Evolutionary conservation across 2,797 vertebrate species (phyloP).

Genomic region (Mus caroli): DNA sequence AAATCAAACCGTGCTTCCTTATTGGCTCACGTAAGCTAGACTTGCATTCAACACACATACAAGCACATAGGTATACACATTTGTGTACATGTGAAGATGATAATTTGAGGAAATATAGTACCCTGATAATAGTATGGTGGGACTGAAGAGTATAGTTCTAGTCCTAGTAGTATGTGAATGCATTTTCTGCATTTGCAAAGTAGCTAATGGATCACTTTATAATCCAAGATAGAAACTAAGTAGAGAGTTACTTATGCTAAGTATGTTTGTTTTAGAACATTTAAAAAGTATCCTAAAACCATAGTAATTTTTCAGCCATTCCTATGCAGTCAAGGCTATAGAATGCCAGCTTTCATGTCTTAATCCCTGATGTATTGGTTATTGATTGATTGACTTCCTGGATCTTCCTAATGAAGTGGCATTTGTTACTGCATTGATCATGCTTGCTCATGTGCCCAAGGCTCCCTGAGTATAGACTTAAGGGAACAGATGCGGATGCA

Average conservation of each 20-base stretch:
- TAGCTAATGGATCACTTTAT: neutral
- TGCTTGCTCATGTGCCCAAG: neutral
- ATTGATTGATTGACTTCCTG: neutral
- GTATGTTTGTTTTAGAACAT: slow-evolving; percentile 8
- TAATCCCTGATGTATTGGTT: neutral
- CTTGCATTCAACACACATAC: neutral
- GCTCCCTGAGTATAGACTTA: neutral
- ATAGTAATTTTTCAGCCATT: neutral
- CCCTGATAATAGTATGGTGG: neutral
- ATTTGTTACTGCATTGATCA: neutral
- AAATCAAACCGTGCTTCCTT: neutral
- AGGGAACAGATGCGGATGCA: neutral
- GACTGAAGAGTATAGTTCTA: neutral
- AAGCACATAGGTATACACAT: neutral
- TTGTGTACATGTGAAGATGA: neutral
- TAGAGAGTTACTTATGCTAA: neutral
- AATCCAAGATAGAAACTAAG: neutral
- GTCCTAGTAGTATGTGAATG: neutral
- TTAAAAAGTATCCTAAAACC: neutral
- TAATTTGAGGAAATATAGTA: neutral
- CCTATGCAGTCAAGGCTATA: neutral
- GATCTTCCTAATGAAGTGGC: neutral
- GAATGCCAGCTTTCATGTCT: neutral
- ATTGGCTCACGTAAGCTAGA: neutral
- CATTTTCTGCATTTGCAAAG: neutral